phyloP scores from a whole-genome alignment of 2,888 invertebrate species.

The Himalopsyche tibetana region DNA sequence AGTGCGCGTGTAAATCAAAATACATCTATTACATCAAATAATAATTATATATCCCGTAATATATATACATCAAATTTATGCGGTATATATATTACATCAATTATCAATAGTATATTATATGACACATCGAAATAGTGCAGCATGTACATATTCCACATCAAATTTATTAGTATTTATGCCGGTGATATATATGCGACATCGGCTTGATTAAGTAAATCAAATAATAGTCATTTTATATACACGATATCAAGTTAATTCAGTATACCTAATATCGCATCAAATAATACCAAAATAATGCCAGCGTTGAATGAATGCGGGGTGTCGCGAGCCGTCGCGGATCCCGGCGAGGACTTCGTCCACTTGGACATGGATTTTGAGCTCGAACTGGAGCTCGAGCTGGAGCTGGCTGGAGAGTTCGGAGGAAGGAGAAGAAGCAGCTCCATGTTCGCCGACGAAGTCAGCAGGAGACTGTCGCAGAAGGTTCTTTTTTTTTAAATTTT shows the following conservation, averaged over 20 bases:
- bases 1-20: not conserved
- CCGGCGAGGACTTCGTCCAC: conserved; percentile 62
- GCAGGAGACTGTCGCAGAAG: not conserved
- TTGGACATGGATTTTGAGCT: conserved; percentile 59
- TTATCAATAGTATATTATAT: not conserved
- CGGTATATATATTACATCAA: not conserved
- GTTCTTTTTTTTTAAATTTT: not conserved
- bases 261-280: not conserved
- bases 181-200: no score
- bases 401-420: conserved; percentile 48
- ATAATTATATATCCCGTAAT: not conserved
- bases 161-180: no score
- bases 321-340: not conserved
- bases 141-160: no score
- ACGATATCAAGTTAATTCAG: no score
- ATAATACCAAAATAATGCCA: conserved; percentile 52
- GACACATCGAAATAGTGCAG: not conserved
- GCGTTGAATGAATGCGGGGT: conserved; percentile 60
- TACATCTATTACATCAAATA: conserved; percentile 10
- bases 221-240: no score
- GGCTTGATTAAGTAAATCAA: no score
- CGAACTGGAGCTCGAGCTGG: conserved; percentile 54
- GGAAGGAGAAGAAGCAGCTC: not conserved
- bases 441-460: conserved; percentile 28
- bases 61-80: no score